Percentiles rank a stretch among this genome's conserved stretches.
phyloP scores from a whole-genome alignment of 1,140 invertebrate genomes.

The Hydropsyche tenuis region DNA sequence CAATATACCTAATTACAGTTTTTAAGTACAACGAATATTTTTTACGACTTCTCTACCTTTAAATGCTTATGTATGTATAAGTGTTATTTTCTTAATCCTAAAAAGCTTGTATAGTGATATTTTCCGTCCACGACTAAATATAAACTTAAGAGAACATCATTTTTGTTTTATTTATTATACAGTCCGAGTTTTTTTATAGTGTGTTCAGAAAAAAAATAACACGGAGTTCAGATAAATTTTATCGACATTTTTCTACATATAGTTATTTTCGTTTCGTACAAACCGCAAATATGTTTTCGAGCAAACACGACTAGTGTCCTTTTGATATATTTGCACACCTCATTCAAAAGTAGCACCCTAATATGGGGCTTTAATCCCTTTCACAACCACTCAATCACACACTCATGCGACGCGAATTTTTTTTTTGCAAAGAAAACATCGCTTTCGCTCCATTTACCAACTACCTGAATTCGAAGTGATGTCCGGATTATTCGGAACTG shows the following conservation, averaged over 20 bases:
- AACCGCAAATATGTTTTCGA: neutral
- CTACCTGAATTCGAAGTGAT: constrained; percentile 46
- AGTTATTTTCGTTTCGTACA: neutral
- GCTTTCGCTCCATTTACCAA: constrained; percentile 41
- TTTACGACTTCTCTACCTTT: neutral
- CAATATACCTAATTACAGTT: too few relatives aligned
- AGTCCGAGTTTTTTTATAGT: neutral
- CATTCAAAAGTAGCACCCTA: neutral
- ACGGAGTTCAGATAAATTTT: too few relatives aligned
- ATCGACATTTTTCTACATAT: too few relatives aligned
- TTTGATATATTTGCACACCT: constrained; percentile 7
- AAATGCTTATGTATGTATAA: constrained; percentile 15
- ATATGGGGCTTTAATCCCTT: constrained; percentile 32
- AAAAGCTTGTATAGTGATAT: constrained; percentile 11
- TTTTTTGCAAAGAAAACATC: constrained; percentile 41
- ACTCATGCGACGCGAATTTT: neutral
- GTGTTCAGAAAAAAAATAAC: too few relatives aligned
- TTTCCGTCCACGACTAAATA: constrained; percentile 21
- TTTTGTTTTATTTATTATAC: neutral
- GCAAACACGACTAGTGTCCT: neutral
- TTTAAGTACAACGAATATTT: too few relatives aligned
- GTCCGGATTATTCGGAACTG: constrained; percentile 5
- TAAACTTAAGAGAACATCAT: neutral
- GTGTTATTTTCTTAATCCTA: neutral
- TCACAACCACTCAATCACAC: constrained; percentile 39